Evolutionary conservation across 2,888 invertebrate species (phyloP), one percentile per base, ranked within the genome.

Genomic region (Leucoptera coffeella): DNA sequence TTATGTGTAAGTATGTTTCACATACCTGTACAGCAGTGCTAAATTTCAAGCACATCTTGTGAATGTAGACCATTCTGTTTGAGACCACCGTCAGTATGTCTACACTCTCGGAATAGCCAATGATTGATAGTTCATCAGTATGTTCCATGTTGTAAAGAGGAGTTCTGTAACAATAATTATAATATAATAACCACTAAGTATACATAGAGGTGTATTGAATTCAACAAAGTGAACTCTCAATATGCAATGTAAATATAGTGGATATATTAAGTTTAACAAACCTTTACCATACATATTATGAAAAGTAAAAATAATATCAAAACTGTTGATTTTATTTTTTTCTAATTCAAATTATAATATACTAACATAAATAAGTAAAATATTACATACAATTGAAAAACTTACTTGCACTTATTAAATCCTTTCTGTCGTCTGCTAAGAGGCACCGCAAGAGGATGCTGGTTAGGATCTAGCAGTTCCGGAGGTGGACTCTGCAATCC

Each of bases 31-130:
- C 60, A 47, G 80, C 73, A 54, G 77, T 43, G 47, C 69, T 47
- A 85, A 94, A 95, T 41, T 85, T 78, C 23, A 91, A 83, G 65
- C 95, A 96, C 50, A 80, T 80, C 30, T 87, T 82, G 61, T 96
- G 95, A 19, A 89, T 75, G 57, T 86, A 91, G 43, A 85, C 79
- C 47, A 82, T 80, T 38, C 85, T 82, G 44, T 46, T 61, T 43
- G 91, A 90, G 42, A 86, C 84, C 23, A 93, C 65, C 29, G 62
- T 65, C 12, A 75, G 64, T 25, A 85, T 58, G 42, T 89, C 89
- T 15, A 85, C 74, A 31, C 79, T 69, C 35, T 94, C 93, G 14
- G 71, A 47, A 44, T 84, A 80, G 11, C 92, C 92, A 35, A 92
- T 85, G 40, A 88, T 82, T 30, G 86, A 85, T 19, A 91, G 67